Conservation (phyloP, 2,888 invertebrate species). For the Anoplius nigerrimus region DNA sequence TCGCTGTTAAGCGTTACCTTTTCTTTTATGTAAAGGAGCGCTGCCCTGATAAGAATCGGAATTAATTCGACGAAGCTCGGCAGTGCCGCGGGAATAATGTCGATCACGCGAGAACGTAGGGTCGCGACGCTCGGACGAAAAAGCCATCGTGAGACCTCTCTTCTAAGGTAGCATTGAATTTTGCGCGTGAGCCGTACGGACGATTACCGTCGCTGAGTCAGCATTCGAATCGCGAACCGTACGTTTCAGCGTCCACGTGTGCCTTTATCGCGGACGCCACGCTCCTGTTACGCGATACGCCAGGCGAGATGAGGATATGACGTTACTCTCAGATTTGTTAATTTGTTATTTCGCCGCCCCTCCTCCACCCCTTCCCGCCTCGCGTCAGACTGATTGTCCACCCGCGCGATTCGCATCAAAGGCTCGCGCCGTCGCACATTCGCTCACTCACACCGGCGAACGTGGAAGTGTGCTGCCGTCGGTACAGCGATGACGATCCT, state of each 20-base stretch:
- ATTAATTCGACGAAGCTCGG: too few relatives aligned
- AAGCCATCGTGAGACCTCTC: too few relatives aligned
- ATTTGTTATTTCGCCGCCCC: constrained; percentile 62
- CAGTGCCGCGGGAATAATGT: too few relatives aligned
- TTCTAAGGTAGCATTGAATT: too few relatives aligned
- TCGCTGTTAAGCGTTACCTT: constrained; percentile 34
- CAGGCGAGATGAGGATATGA: constrained; percentile 64
- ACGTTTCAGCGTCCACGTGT: constrained; percentile 7
- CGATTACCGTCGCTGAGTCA: too few relatives aligned
- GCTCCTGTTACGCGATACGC: neutral
- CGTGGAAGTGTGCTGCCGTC: too few relatives aligned
- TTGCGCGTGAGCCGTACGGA: too few relatives aligned
- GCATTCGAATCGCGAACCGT: too few relatives aligned
- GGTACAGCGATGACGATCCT: too few relatives aligned
- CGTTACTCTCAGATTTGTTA: constrained; percentile 62
- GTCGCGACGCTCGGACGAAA: too few relatives aligned
- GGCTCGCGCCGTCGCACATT: constrained; percentile 6
- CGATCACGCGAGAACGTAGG: too few relatives aligned
- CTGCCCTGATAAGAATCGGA: neutral
- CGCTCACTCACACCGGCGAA: constrained; percentile 1
- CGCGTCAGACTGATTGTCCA: too few relatives aligned
- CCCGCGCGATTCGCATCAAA: constrained; percentile 24
- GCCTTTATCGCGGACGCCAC: constrained; percentile 14
- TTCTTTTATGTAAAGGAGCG: neutral
- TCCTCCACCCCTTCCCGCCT: constrained; percentile 34